phyloP scores from a whole-genome alignment of 2,888 invertebrate species.

The Molanna angustata region DNA sequence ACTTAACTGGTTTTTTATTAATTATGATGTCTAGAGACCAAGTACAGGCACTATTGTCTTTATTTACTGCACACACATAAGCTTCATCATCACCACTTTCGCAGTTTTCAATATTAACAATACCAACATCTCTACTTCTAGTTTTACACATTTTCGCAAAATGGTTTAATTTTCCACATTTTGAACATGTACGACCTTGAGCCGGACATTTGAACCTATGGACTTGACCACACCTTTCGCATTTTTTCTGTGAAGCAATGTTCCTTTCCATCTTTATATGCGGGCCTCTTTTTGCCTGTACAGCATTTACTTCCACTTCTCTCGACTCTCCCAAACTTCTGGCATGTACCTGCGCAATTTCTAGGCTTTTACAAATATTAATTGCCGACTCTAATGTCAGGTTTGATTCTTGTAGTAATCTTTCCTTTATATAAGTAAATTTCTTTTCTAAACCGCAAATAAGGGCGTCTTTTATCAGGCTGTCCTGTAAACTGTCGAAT shows the following conservation, averaged over 20 bases:
- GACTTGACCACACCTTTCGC: background rate
- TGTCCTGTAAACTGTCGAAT: background rate
- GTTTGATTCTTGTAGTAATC: background rate
- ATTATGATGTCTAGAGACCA: background rate
- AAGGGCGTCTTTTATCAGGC: background rate
- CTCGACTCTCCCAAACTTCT: background rate
- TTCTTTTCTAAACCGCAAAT: background rate
- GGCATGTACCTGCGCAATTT: background rate
- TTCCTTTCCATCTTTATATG: too few species aligned
- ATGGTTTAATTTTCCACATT: background rate
- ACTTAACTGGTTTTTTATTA: background rate
- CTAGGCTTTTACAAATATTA: background rate
- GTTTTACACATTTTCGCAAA: constrained; percentile 2
- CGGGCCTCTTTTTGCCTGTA: too few species aligned
- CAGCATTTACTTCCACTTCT: too few species aligned
- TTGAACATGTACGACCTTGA: background rate
- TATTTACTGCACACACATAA: background rate
- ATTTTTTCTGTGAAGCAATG: background rate
- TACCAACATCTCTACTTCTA: background rate
- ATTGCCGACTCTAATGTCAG: background rate
- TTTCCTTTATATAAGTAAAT: background rate
- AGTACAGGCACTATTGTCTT: background rate
- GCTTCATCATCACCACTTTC: background rate
- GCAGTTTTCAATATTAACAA: background rate
- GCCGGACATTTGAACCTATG: constrained; percentile 4